Conservation (phyloP, 2,888 invertebrate species). For the Lasioglossum calceatum region DNA sequence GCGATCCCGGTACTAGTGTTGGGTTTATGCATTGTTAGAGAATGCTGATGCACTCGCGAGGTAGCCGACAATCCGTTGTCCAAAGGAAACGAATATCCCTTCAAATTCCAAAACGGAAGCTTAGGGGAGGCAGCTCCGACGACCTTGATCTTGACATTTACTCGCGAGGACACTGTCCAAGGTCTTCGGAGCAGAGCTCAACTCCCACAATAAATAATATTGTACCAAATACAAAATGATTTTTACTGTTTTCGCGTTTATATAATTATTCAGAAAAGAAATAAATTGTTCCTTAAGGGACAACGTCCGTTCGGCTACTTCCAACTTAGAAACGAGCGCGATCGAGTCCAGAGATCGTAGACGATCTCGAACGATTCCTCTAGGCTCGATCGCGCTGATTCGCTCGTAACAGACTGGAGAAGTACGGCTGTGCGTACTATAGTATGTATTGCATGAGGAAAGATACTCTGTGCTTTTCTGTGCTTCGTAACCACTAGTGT, state of each 20-base stretch:
- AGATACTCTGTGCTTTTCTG: conserved; percentile 56
- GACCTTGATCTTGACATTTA: not conserved
- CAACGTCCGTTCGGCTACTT: conserved; percentile 49
- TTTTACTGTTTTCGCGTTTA: not conserved
- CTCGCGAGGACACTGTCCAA: not conserved
- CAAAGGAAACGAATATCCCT: not conserved
- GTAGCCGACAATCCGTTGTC: conserved; percentile 35
- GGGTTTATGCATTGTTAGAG: conserved; percentile 47
- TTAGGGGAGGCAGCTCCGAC: not conserved
- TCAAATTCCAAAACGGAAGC: not conserved
- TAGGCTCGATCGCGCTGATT: conserved; percentile 42
- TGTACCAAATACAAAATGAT: not conserved
- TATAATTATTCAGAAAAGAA: too few species aligned
- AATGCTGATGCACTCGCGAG: conserved; percentile 38
- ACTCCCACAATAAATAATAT: not conserved
- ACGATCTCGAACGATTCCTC: conserved; percentile 5
- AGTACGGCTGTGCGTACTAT: conserved; percentile 14
- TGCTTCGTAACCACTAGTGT: conserved; percentile 44
- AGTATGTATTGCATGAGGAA: conserved; percentile 53
- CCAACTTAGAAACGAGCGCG: conserved; percentile 38
- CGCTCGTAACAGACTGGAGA: conserved; percentile 22
- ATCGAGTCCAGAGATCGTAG: conserved; percentile 42
- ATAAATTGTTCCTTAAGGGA: not conserved
- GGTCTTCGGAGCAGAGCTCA: not conserved
- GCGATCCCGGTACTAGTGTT: conserved; percentile 63